Base-by-base conservation (phyloP, 2,888 invertebrate species). In the Troglohyphantes excavatus region DNA sequence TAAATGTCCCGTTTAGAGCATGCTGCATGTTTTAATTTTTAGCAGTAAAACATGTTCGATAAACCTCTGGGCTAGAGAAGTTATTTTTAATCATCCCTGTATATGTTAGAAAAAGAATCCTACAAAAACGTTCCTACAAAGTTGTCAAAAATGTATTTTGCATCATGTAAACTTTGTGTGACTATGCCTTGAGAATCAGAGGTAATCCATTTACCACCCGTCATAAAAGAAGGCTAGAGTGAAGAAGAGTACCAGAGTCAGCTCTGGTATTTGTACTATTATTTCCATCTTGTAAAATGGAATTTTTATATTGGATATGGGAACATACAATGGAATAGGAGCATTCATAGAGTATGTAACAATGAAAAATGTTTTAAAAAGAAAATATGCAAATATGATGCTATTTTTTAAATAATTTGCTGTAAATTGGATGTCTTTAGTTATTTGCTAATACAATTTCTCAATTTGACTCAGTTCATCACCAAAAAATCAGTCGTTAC, bases 161-260 rank as follows among this genome's bases (percentile, higher is more conserved):
- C 27, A 72, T 26, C n/a, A n/a, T 23, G 72, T 39, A 46, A 21
- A 76, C 59, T 85, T 67, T 65, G n/a, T 53, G 13, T 53, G 53
- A 53, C 53, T 17, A 53, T n/a, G 53, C 67, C n/a, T 75, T 23
- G 46, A 9, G 73, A 63, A 65, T 72, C 75, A 85, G 84, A 85
- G 84, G 84, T 85, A 85, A 75, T 75, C 53, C 39, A 53, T 67
- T 75, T 81, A 65, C 84, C 76, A 85, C 84, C 84, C 84, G 84
- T 75, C 59, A 68, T 76, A 68, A 67, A 53, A 81, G 46, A 81
- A 85, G 84, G 84, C 84, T 75, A 21, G 17, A 29, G 23, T 78
- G 33, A 39, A 39, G 21, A 61, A 65, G 5, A 67, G 67, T 75
- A 68, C 75, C 76, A 85, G 65, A 21, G 21, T 65, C 63, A 27